These are phyloP conservation scores for Melinopterus prodromus DNA, from an alignment of 2,888 invertebrate genomes.

Conservation along the genomic window DNA sequence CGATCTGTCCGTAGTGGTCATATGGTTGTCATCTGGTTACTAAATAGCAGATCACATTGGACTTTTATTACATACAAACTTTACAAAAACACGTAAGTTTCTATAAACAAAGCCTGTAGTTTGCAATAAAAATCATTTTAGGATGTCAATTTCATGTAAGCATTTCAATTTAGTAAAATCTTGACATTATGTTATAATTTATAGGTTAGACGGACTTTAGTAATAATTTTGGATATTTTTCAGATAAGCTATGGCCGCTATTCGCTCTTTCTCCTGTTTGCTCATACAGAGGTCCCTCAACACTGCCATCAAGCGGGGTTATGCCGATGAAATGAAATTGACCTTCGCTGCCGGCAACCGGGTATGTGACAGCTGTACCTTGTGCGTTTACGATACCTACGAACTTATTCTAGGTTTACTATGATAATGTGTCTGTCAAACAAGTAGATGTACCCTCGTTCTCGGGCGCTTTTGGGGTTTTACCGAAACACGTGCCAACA, in stretches of 20 bases:
- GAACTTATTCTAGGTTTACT: constrained; percentile 70
- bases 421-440: constrained; percentile 80
- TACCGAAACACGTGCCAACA: constrained; percentile 95
- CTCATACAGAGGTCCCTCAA: constrained; percentile 53
- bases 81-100: constrained; percentile 20
- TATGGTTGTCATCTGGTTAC: constrained; percentile 7
- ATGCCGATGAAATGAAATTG: constrained; percentile 85
- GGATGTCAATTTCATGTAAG: not conserved
- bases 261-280: constrained; percentile 57
- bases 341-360: constrained; percentile 92
- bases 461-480: constrained; percentile 94
- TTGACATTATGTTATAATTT: constrained; percentile 33
- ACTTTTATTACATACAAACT: constrained; percentile 8
- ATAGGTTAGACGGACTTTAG: constrained; percentile 28
- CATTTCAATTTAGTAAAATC: not conserved
- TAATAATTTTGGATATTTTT: constrained; percentile 26
- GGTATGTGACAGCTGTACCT: too few relatives aligned
- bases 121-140: not conserved
- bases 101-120: not conserved
- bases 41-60: constrained; percentile 11
- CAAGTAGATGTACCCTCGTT: constrained; percentile 98
- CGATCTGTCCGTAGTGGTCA: too few relatives aligned
- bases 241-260: constrained; percentile 54
- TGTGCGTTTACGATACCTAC: too few relatives aligned
- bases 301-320: constrained; percentile 64